phyloP scores from a whole-genome alignment of 1,140 invertebrate species.

The Paraescarpia echinospica region DNA sequence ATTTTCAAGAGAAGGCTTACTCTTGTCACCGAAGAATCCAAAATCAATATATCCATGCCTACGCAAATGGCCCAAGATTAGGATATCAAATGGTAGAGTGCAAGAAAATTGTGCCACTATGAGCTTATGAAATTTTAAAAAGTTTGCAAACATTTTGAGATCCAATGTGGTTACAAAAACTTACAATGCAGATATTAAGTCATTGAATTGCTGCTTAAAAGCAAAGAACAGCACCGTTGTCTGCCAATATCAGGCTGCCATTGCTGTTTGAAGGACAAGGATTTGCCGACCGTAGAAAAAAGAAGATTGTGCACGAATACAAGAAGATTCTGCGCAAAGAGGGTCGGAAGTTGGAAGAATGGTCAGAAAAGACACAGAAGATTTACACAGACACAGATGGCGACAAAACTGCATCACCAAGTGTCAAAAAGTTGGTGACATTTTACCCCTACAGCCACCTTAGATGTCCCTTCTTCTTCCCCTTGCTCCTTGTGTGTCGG shows the following conservation, averaged over 20 bases:
- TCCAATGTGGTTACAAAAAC: neutral
- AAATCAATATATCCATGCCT: too few species aligned
- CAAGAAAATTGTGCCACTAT: neutral
- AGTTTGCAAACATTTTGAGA: neutral
- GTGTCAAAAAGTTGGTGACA: neutral
- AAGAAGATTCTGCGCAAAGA: neutral
- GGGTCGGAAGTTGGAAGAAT: neutral
- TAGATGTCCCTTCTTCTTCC: too few species aligned
- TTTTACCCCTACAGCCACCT: neutral
- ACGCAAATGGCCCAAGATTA: too few species aligned
- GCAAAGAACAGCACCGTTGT: neutral
- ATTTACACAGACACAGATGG: neutral
- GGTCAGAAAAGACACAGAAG: neutral
- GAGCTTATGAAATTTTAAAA: neutral
- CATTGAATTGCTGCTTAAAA: neutral
- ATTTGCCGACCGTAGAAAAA: neutral
- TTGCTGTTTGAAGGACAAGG: neutral
- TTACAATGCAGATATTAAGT: neutral
- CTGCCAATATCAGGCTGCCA: neutral
- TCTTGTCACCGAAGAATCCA: too few species aligned
- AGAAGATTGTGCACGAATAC: neutral
- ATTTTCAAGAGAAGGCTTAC: too few species aligned
- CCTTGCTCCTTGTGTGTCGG: too few species aligned
- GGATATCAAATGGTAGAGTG: neutral
- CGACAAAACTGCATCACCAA: neutral